A percentile compares a stretch with the other conserved stretches of the same genome.
Evolutionary conservation across 2,113 vertebrate genomes (phyloP).

Genomic region (Menura novaehollandiae): DNA sequence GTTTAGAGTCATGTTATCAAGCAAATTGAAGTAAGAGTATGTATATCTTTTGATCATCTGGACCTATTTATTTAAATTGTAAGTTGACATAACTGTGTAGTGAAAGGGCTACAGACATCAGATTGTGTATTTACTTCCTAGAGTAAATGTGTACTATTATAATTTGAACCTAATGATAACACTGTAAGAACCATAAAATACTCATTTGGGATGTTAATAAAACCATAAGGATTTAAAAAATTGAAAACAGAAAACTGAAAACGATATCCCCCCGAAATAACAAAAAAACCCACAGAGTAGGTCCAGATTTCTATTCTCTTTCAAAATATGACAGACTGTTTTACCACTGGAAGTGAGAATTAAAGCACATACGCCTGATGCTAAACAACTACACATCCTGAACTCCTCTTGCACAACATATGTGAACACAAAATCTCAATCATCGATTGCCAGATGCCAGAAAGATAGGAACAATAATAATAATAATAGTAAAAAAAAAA

Average conservation of each 20-base stretch:
- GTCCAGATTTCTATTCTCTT: slow-evolving; percentile 45
- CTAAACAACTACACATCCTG: slow-evolving; percentile 69
- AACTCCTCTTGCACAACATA: slow-evolving; percentile 69
- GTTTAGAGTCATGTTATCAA: background rate
- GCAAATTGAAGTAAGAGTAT: background rate
- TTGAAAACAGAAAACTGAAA: background rate
- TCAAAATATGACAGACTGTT: slow-evolving; percentile 71
- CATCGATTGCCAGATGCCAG: slow-evolving; percentile 64
- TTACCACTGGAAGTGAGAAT: slow-evolving; percentile 74
- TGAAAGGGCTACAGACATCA: background rate
- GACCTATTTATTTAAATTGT: background rate
- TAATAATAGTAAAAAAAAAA: background rate
- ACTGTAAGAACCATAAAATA: background rate
- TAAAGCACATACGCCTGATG: slow-evolving; percentile 67
- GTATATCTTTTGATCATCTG: background rate
- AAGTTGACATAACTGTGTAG: background rate
- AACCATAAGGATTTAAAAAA: background rate
- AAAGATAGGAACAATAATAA: slow-evolving; percentile 52
- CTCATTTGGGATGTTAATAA: background rate
- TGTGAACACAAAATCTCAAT: slow-evolving; percentile 66
- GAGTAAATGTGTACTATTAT: background rate
- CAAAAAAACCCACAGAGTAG: background rate
- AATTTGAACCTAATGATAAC: background rate
- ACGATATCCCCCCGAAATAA: slow-evolving; percentile 24
- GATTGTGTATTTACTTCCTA: background rate